A percentile compares a stretch with the other conserved stretches of the same genome.
Evolutionary conservation across 2,797 vertebrate species (phyloP).

Genomic region (Threskiornis aethiopicus): DNA sequence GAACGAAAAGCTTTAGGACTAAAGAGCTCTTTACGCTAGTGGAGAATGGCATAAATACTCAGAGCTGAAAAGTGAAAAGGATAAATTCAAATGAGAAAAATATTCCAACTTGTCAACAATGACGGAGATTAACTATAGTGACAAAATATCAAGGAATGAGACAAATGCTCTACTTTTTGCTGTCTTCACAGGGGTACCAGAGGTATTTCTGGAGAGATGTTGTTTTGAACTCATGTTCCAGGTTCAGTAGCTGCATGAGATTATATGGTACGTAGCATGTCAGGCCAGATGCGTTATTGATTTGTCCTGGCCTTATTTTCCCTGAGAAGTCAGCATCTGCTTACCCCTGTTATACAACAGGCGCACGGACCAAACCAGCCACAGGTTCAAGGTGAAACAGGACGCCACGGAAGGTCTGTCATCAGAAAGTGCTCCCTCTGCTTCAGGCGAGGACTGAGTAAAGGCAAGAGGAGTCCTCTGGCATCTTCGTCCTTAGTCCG

Average conservation of each 20-base stretch:
- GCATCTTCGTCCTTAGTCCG: background rate
- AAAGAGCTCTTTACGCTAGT: background rate
- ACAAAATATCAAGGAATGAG: background rate
- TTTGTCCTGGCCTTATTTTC: slow-evolving; percentile 6
- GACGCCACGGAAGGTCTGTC: background rate
- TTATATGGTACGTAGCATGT: background rate
- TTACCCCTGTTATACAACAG: background rate
- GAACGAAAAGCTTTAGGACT: background rate
- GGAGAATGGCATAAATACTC: background rate
- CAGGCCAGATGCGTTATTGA: background rate
- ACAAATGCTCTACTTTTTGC: background rate
- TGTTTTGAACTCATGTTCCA: background rate
- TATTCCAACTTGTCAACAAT: background rate
- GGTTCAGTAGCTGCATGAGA: background rate
- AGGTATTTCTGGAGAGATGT: background rate
- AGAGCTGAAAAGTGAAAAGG: background rate
- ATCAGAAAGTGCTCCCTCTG: background rate
- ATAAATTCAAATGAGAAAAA: background rate
- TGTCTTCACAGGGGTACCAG: background rate
- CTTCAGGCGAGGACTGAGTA: background rate
- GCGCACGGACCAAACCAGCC: background rate
- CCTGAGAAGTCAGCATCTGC: slow-evolving; percentile 6
- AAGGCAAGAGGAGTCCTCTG: background rate
- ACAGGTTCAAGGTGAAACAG: background rate
- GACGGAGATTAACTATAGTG: background rate